phyloP scores from a whole-genome alignment of 2,113 vertebrate species.

The Prunella fulvescens region DNA sequence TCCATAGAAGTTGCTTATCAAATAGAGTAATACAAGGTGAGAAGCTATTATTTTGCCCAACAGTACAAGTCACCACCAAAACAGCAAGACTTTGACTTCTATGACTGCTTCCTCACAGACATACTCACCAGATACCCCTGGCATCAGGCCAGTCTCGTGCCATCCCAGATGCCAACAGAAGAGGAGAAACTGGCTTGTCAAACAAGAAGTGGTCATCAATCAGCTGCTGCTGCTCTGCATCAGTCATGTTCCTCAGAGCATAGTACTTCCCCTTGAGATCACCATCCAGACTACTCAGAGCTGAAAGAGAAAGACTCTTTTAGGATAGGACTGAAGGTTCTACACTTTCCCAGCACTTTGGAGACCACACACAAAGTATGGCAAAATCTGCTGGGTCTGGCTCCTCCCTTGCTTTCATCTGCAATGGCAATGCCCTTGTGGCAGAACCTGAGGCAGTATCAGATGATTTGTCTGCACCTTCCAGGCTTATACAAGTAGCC shows the following conservation, averaged over 20 bases:
- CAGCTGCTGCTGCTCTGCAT: conserved; percentile 93
- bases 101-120: not conserved
- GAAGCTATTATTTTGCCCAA: not conserved
- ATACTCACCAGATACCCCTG: conserved; percentile 90
- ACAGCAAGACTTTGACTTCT: not conserved
- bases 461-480: conserved; percentile 24
- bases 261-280: conserved; percentile 95
- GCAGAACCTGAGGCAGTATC: not conserved
- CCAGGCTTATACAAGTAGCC: not conserved
- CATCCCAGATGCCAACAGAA: conserved; percentile 94
- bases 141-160: conserved; percentile 94
- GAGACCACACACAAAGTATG: not conserved
- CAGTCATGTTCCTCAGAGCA: conserved; percentile 92
- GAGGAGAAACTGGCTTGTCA: conserved; percentile 95
- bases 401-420: conserved; percentile 17
- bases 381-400: not conserved
- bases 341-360: not conserved
- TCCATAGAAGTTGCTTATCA: not conserved
- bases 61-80: not conserved
- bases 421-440: not conserved
- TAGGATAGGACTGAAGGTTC: not conserved
- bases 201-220: conserved; percentile 98
- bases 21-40: not conserved
- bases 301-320: conserved; percentile 39
- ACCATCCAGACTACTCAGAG: conserved; percentile 80